Evolutionary conservation across 2,113 vertebrate species (phyloP), one percentile per base, ranked within the genome.

Genomic region (Myiagra hebetior): DNA sequence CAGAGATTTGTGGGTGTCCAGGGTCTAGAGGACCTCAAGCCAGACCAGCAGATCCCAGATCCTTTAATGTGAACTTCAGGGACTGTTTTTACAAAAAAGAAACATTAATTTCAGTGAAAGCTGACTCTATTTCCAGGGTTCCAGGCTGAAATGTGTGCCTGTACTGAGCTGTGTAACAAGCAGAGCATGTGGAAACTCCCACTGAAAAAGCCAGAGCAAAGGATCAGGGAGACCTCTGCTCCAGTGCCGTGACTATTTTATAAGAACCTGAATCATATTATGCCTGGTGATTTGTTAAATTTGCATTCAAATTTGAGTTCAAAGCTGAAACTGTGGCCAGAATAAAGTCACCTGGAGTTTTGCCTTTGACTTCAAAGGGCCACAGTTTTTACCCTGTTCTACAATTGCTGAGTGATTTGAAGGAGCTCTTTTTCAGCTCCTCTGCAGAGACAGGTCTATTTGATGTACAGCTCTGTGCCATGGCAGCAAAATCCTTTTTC

Each of bases 351-450:
- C 82, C 60, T 91, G 80, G 80, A 92, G 19, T 84, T 91, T 87
- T 96, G 84, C 77, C 49, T 95, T 91, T 82, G 74, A 79, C 87
- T 93, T 96, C 91, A 96, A 94, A 97, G 70, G 44, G n/a, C n/a
- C 42, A 52, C 3, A 7, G 26, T 39, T 95, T 87, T 89, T 89
- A 75, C 89, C 20, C 37, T 41, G 46, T 42, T 82, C 62, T 86
- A 7, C 33, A 59, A 22, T 28, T 82, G 69, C 60, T 19, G 50
- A 91, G 55, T 35, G 46, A 86, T 83, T 69, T 65, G 57, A 85
- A 93, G 55, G 78, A 91, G 15, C 24, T 16, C 50, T 80, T 80
- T 94, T 79, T 74, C 33, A 96, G 63, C 41, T 84, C 33, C 79
- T 92, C 79, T 88, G 68, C 44, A 52, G 72, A 77, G 33, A 88